Evolutionary conservation across 2,797 vertebrate genomes (phyloP).

Genomic region (Lacerta bilineata): DNA sequence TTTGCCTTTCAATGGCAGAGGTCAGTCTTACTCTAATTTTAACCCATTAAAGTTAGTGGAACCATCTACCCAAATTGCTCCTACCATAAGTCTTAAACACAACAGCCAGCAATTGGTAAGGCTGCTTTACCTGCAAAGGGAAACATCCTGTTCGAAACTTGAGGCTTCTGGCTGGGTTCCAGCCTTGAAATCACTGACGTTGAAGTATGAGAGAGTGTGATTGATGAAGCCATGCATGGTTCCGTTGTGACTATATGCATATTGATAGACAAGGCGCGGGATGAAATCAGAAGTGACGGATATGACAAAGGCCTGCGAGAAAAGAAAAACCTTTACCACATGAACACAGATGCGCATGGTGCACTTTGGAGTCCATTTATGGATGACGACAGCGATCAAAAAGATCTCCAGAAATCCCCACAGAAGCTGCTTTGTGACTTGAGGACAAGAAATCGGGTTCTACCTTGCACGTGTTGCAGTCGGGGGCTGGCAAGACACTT

Average conservation of each 20-base stretch:
- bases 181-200: conserved; percentile 90
- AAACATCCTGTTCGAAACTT: conserved; percentile 83
- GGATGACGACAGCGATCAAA: background rate
- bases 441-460: background rate
- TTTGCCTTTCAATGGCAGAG: background rate
- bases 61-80: background rate
- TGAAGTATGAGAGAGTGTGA: conserved; percentile 97
- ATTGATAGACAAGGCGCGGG: conserved; percentile 96
- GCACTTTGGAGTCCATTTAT: background rate
- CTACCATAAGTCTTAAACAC: background rate
- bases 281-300: conserved; percentile 98
- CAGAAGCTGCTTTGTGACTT: background rate
- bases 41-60: background rate
- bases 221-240: conserved; percentile 97
- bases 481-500: too few species aligned
- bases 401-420: background rate
- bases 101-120: background rate
- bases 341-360: conserved; percentile 3
- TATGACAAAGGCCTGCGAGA: conserved; percentile 94
- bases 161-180: conserved; percentile 87
- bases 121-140: conserved; percentile 89
- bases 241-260: conserved; percentile 92
- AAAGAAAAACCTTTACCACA: accelerated
- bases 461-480: too few species aligned
- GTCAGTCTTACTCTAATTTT: too few species aligned